These are phyloP conservation scores for Parochlus steinenii DNA, from an alignment of 2,888 invertebrate genomes.

Conservation along the genomic window DNA sequence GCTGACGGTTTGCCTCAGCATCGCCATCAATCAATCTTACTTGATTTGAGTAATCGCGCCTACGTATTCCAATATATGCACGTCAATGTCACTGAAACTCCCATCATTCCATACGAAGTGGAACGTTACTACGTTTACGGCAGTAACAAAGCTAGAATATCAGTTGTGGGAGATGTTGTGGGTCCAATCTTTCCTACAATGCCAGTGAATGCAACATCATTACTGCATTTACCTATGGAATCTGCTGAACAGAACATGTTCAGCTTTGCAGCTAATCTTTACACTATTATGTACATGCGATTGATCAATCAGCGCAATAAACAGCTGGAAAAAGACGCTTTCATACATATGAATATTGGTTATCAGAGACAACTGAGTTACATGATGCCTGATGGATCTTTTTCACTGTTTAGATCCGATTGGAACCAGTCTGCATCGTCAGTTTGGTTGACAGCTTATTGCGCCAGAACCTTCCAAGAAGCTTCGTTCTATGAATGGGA, in stretches of 20 bases:
- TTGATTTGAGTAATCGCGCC: constrained; percentile 84
- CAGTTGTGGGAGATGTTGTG: constrained; percentile 78
- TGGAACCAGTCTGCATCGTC: constrained; percentile 83
- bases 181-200: constrained; percentile 86
- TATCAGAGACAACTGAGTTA: constrained; percentile 84
- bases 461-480: constrained; percentile 73
- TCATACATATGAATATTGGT: constrained; percentile 75
- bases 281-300: constrained; percentile 80
- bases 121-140: constrained; percentile 88
- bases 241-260: constrained; percentile 92
- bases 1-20: constrained; percentile 85
- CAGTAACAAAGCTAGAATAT: constrained; percentile 70
- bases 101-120: constrained; percentile 80
- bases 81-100: constrained; percentile 85
- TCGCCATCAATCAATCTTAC: constrained; percentile 77
- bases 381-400: constrained; percentile 80
- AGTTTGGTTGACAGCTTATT: constrained; percentile 87
- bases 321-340: constrained; percentile 61
- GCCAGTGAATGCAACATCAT: constrained; percentile 74
- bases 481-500: constrained; percentile 96
- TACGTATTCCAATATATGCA: constrained; percentile 90
- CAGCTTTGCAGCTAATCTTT: constrained; percentile 88
- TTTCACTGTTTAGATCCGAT: constrained; percentile 78
- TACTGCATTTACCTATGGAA: constrained; percentile 71
- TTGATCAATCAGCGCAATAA: constrained; percentile 74